Conservation (phyloP, 2,113 vertebrate genomes). For the Leiothrix lutea region DNA sequence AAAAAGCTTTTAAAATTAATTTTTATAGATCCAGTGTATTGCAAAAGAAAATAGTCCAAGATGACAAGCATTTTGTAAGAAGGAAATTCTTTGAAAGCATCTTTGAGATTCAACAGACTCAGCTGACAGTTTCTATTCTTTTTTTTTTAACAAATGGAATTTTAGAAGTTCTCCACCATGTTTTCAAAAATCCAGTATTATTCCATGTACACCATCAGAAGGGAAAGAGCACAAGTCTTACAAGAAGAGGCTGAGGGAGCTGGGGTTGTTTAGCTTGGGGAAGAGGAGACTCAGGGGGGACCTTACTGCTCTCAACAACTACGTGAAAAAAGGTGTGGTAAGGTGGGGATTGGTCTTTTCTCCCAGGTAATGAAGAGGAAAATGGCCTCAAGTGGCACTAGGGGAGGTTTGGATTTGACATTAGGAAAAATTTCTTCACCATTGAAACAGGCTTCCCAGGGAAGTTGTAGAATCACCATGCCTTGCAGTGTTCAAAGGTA, state of each 20-base stretch:
- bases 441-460: neutral
- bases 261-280: neutral
- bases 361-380: neutral
- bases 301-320: neutral
- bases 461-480: neutral
- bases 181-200: neutral
- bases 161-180: neutral
- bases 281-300: neutral
- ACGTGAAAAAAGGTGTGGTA: neutral
- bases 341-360: neutral
- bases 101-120: neutral
- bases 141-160: neutral
- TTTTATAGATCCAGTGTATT: neutral
- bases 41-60: neutral
- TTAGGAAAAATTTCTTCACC: neutral
- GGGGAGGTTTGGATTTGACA: neutral
- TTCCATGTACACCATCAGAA: neutral
- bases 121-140: neutral
- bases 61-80: neutral
- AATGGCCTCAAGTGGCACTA: neutral
- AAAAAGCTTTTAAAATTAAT: neutral
- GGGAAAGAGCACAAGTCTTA: neutral
- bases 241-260: neutral
- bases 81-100: neutral
- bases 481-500: neutral